Base-by-base conservation (phyloP, 2,888 invertebrate species). In the Ormyrus rosae region DNA sequence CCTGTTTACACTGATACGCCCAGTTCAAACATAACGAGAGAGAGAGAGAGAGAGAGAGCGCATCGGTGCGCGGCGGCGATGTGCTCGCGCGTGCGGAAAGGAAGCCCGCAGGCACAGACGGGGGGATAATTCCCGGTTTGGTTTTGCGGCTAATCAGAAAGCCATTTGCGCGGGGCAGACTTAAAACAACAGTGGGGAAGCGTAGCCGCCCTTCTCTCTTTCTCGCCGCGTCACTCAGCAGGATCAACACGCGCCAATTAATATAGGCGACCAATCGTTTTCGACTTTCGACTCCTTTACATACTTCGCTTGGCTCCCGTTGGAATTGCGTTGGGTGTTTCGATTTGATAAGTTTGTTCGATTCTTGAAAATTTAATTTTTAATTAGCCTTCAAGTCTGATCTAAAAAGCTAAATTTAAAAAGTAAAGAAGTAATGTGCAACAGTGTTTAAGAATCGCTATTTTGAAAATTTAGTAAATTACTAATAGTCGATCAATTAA, bases 181-280 rank as follows among this genome's bases (percentile, higher is more conserved):
- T 87, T 88, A 85, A 86, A 88, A 88, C 85, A 88, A 88, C 88
- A 88, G 84, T 79, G 85, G 86, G 87, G 87, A 84, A 84, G 81
- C 84, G 83, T 10, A 2, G 51, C 67, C 34, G 55, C 34, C 60
- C 34, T 72, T 63, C 13, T 68, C n/a, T 19, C 19, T 19, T 0
- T 19, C 34, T 50, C 50, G 46, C 64, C 81, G 85, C 87, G 34
- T 34, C 87, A 89, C 87, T 89, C 85, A 85, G 86, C 81, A 88
- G 84, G 85, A 86, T 89, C 88, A 88, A 89, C 87, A 89, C 81
- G 84, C 83, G 84, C 85, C 86, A 88, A 89, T 89, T 88, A 89
- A 86, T 85, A 34, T 4, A 84, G 83, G 82, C 46, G 84, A 5
- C 34, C 86, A 85, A 87, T 87, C 85, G 86, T 86, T 88, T 85